Conservation (phyloP, 1,140 invertebrate species). For the Calycopis cecrops region DNA sequence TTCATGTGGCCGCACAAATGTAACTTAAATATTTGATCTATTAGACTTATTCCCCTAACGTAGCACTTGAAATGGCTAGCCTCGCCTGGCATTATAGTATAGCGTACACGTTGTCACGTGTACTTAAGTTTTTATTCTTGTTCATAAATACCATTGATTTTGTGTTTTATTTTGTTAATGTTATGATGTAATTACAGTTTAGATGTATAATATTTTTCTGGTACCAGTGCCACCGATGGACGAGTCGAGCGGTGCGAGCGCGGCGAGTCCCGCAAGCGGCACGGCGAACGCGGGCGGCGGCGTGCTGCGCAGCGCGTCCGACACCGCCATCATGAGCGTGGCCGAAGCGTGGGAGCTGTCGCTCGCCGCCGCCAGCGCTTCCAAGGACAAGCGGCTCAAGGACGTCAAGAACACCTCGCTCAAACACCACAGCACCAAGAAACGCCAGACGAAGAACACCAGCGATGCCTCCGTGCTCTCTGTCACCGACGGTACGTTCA, state of each 20-base stretch:
- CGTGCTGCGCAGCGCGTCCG: slow-evolving; percentile 51
- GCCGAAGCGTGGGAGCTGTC: slow-evolving; percentile 77
- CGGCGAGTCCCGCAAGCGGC: slow-evolving; percentile 19
- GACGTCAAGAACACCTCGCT: slow-evolving; percentile 80
- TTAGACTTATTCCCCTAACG: too few species aligned
- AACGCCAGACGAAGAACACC: slow-evolving; percentile 44
- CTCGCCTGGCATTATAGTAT: too few species aligned
- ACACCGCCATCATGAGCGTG: slow-evolving; percentile 57
- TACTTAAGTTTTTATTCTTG: too few species aligned
- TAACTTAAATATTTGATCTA: too few species aligned
- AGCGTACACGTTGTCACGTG: too few species aligned
- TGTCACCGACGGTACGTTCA: slow-evolving; percentile 41
- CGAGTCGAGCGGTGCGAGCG: slow-evolving; percentile 33
- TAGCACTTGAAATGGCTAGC: too few species aligned
- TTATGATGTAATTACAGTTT: too few species aligned
- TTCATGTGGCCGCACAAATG: too few species aligned
- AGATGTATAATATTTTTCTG: too few species aligned
- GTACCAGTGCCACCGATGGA: slow-evolving; percentile 43
- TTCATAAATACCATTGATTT: too few species aligned
- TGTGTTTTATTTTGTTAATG: too few species aligned
- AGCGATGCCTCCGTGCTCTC: slow-evolving; percentile 34
- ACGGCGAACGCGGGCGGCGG: slow-evolving; percentile 18
- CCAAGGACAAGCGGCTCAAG: slow-evolving; percentile 88
- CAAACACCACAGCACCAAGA: slow-evolving; percentile 59
- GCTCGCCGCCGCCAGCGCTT: slow-evolving; percentile 86